Conservation (phyloP, 2,113 vertebrate species). For the Melospiza georgiana region DNA sequence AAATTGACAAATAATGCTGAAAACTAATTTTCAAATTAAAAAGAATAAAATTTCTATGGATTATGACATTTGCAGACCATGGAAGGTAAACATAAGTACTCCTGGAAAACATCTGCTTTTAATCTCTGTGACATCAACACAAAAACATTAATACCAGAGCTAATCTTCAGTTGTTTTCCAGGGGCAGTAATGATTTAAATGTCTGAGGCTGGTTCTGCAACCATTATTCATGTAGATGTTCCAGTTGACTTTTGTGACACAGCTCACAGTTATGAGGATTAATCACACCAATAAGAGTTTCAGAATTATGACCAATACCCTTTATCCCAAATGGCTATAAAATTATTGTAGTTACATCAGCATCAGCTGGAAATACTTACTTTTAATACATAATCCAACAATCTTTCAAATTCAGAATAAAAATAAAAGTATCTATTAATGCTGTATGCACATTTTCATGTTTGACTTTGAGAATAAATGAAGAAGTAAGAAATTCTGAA, state of each 20-base stretch:
- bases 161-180: conserved; percentile 13
- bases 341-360: not conserved
- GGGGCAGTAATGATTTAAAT: conserved; percentile 1
- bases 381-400: conserved; percentile 20
- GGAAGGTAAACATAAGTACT: not conserved
- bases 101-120: conserved; percentile 37
- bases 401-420: not conserved
- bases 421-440: not conserved
- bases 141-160: conserved; percentile 19
- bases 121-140: not conserved
- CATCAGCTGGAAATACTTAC: not conserved
- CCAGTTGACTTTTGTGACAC: not conserved
- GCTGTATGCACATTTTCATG: not conserved
- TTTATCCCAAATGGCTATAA: not conserved
- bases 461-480: not conserved
- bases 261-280: conserved; percentile 6
- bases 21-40: not conserved
- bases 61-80: not conserved
- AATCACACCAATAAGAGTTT: not conserved
- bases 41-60: not conserved
- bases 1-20: not conserved
- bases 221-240: not conserved
- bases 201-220: not conserved
- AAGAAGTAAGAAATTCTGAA: not conserved
- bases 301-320: not conserved